Evolutionary conservation across 2,888 invertebrate genomes (phyloP), one percentile per base, ranked within the genome.

Genomic region (Lycophotia porphyrea): DNA sequence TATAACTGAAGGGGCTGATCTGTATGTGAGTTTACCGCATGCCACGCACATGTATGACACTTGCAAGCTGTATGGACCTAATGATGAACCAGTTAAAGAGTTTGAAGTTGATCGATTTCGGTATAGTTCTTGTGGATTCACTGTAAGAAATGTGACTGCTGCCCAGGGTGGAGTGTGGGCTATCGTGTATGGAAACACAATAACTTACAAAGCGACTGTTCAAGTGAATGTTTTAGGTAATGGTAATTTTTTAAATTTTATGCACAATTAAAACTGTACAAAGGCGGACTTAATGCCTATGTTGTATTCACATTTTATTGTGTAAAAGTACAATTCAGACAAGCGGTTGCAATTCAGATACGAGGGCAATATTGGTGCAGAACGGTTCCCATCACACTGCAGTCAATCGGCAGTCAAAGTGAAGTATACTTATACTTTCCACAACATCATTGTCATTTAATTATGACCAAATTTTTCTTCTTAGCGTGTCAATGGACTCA

Each of bases 211-310:
- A 87, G 94, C 94, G 3, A 74, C 80, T 27, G 87, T 93, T 74
- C 58, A 84, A 36, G 91, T 95, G 5, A 85, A 74, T 67, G 92
- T 95, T 34, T 82, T 86, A 81, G 93, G 94, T 95, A 93, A 93
- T 61, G 7, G 44, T n/a, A n/a, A n/a, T n/a, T n/a, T n/a, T n/a
- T n/a, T n/a, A n/a, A n/a, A n/a, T n/a, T n/a, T n/a, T n/a, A n/a
- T n/a, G n/a, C n/a, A n/a, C n/a, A n/a, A n/a, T n/a, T n/a, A n/a
- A n/a, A n/a, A n/a, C n/a, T n/a, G n/a, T n/a, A n/a, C n/a, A n/a
- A n/a, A n/a, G n/a, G n/a, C n/a, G n/a, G n/a, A n/a, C n/a, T n/a
- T n/a, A n/a, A n/a, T n/a, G n/a, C n/a, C n/a, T n/a, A n/a, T n/a
- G n/a, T n/a, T n/a, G n/a, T 0, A 60, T 34, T 31, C 7, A 69